These are phyloP conservation scores for Myoxocephalus aenaeus DNA, from an alignment of 2,797 vertebrate species.

Conservation along the genomic window DNA sequence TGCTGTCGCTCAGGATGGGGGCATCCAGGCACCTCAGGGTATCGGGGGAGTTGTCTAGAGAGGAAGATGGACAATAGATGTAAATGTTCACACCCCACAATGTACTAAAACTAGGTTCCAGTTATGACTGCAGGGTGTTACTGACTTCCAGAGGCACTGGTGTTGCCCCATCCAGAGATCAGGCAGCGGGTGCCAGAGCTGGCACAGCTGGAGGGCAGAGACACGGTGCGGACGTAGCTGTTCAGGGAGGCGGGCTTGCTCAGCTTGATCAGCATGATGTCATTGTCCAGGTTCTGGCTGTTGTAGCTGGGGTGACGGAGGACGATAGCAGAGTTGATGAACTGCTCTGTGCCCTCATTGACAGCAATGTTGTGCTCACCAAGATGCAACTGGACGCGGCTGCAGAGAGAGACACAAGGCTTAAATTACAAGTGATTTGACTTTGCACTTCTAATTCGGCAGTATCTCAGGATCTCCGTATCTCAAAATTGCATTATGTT, in stretches of 20 bases:
- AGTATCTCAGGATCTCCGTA: not conserved
- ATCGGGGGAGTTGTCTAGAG: constrained; percentile 72
- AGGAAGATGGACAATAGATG: not conserved
- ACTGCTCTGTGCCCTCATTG: constrained; percentile 85
- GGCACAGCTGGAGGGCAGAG: constrained; percentile 84
- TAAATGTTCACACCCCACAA: not conserved
- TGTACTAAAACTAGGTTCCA: too few relatives aligned
- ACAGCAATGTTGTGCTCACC: constrained; percentile 86
- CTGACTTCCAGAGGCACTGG: constrained; percentile 83
- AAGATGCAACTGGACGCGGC: constrained; percentile 83
- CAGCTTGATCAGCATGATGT: constrained; percentile 87
- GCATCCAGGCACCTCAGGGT: constrained; percentile 85
- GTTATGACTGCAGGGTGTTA: constrained; percentile 26
- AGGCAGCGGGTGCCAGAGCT: constrained; percentile 80
- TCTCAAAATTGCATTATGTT: too few relatives aligned
- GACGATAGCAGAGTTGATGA: constrained; percentile 78
- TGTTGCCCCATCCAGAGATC: constrained; percentile 91
- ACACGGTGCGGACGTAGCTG: constrained; percentile 69
- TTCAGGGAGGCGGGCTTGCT: constrained; percentile 74
- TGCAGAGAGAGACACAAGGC: constrained; percentile 44
- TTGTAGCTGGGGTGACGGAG: constrained; percentile 84
- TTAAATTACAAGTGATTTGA: not conserved
- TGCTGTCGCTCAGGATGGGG: constrained; percentile 83
- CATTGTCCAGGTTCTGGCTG: constrained; percentile 80
- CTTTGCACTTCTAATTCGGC: not conserved